These are phyloP conservation scores for Brachionus sp. DNA, from an alignment of 1,140 invertebrate species.

Conservation along the genomic window DNA sequence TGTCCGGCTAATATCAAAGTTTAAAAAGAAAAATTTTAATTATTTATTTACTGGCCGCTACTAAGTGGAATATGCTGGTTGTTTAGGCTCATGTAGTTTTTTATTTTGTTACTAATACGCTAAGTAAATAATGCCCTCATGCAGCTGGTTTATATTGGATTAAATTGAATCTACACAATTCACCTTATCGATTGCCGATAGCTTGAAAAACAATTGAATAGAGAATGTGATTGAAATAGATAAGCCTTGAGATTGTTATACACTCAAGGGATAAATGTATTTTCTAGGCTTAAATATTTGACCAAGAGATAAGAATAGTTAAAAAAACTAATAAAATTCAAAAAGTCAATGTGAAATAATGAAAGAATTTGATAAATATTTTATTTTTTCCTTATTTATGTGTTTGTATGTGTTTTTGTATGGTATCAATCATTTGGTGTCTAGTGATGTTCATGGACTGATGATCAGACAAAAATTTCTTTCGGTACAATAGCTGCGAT, in stretches of 20 bases:
- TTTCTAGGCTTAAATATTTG: too few relatives aligned
- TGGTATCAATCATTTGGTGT: too few relatives aligned
- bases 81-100: neutral
- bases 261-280: too few relatives aligned
- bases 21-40: constrained; percentile 2
- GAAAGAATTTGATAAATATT: too few relatives aligned
- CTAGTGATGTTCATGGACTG: too few relatives aligned
- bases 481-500: neutral
- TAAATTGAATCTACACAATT: neutral
- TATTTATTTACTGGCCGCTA: constrained; percentile 14
- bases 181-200: neutral
- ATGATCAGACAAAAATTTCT: too few relatives aligned
- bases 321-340: too few relatives aligned
- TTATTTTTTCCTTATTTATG: neutral
- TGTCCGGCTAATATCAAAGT: constrained; percentile 5
- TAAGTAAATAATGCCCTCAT: neutral
- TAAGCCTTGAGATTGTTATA: too few relatives aligned
- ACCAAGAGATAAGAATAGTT: too few relatives aligned
- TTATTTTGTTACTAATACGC: neutral
- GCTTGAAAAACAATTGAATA: neutral
- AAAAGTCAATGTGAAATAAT: too few relatives aligned
- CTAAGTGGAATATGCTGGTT: neutral
- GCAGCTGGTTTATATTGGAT: neutral
- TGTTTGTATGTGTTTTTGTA: neutral
- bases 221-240: neutral